Evolutionary conservation across 2,797 vertebrate genomes (phyloP).

Genomic region (Gallinago solitaria): DNA sequence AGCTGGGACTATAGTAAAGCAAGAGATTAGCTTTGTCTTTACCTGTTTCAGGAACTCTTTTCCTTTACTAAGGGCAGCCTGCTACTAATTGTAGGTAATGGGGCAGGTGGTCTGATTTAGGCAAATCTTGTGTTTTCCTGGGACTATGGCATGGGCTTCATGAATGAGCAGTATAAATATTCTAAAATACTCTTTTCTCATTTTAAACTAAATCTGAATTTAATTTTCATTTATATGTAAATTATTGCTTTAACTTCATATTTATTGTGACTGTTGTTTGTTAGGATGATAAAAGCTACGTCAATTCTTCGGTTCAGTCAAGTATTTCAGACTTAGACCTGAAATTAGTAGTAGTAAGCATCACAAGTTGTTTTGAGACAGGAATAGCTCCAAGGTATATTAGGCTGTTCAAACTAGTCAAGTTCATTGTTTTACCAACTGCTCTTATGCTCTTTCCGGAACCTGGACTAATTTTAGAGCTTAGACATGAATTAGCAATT

Average conservation of each 20-base stretch:
- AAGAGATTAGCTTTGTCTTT: neutral
- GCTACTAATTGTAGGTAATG: neutral
- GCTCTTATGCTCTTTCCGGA: conserved; percentile 36
- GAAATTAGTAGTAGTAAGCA: neutral
- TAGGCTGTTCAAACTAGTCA: conserved; percentile 43
- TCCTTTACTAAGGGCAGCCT: neutral
- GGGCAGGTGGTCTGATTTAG: neutral
- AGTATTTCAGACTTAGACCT: neutral
- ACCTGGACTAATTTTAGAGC: conserved; percentile 64
- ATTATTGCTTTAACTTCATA: neutral
- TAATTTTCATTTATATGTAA: neutral
- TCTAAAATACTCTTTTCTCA: neutral
- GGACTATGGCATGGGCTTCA: neutral
- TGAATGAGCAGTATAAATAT: neutral
- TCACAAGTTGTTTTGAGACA: neutral
- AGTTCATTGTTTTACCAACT: conserved; percentile 53
- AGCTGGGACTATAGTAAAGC: neutral
- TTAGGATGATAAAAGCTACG: neutral
- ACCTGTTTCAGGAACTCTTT: neutral
- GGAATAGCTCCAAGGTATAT: conserved; percentile 16
- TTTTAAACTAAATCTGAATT: neutral
- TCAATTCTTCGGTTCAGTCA: neutral
- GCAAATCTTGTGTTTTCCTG: neutral
- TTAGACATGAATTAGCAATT: conserved; percentile 61
- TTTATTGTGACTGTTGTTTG: neutral